Base-by-base conservation (phyloP, 2,113 vertebrate genomes). In the Rhegmatorhina hoffmannsi region DNA sequence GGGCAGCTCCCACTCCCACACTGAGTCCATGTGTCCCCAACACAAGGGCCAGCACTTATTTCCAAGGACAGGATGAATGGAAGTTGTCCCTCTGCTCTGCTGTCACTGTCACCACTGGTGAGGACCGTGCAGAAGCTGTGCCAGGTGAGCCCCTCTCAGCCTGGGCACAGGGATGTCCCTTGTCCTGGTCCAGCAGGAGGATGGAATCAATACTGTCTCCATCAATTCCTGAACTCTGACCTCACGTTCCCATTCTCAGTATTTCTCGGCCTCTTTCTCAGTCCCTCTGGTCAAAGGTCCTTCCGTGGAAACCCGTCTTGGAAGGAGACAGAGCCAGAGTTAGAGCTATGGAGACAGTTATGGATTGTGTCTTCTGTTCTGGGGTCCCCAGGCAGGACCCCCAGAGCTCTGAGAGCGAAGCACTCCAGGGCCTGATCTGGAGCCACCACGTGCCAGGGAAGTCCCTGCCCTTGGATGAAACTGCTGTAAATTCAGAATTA, bases 321-420 rank as follows among this genome's bases (percentile, higher is more conserved):
- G 85, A 72, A 87, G 92, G 89, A 94, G 94, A 93, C 2, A 82
- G 31, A 50, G 74, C 70, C 90, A 91, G 50, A 68, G 90, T 79
- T 26, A 92, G 88, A 58, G 89, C 18, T 6, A 17, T 0, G 58
- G 80, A 26, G 74, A 17, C 46, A 17, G 15, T 2, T 18, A 3
- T 0, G 21, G 53, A 26, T 33, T 63, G 10, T 19, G 73, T 38
- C 43, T 17, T 53, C 43, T 23, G 17, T 7, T 49, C 72, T 1
- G 21, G 70, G 31, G 31, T 13, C 38, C 66, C 69, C 80, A 11
- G 44, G 21, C 33, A 31, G 83, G 43, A 67, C 63, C 91, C 74
- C 64, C n/a, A 67, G 36, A 36, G 49, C 66, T 50, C 46, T 10
- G 63, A 1, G 56, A 53, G 82, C 83, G 81, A 55, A 46, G n/a